Evolutionary conservation across 2,113 vertebrate genomes (phyloP), one percentile per base, ranked within the genome.

Genomic region (Dryoscopus gambensis): DNA sequence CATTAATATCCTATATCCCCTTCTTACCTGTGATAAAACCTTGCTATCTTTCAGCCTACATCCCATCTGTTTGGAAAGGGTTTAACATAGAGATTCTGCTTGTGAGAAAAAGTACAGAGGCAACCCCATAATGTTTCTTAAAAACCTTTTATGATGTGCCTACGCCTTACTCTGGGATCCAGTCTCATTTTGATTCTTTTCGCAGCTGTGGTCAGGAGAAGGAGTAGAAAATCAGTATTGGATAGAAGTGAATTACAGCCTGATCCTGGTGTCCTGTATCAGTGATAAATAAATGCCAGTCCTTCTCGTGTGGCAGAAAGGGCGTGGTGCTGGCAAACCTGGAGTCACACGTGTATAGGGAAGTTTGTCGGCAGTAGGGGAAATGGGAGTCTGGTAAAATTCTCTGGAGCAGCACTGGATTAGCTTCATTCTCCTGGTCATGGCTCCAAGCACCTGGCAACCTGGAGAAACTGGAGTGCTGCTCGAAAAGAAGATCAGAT

Each of bases 321-420:
- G 10, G 12, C 0, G 5, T 50, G 65, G 25, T 82, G 46, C 19
- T 67, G 68, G 35, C 39, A 87, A 30, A 59, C 21, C 28, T 47
- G 44, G 68, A 84, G 30, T 73, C 13, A 7, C 5, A 0, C 0
- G 0, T 27, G 7, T 6, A 1, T 5, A 11, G 14, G 1, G 0
- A 49, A 33, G 27, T 52, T 49, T 50, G 19, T 15, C 44, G 52
- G 8, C 5, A 3, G 4, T 3, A 13, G 35, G 21, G 70, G 24
- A 30, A 15, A 8, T 64, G 79, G 21, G 24, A 85, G 52, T n/a
- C 10, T 79, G 11, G 18, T 63, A 16, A 70, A 59, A 50, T 62
- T 86, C 28, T 56, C 5, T 75, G 70, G 23, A 42, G 33, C 18
- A 79, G 74, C 52, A 50, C 35, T 5, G 16, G 35, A 7, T 76